Percentiles rank a stretch among this genome's conserved stretches.
Evolutionary conservation across 2,888 invertebrate species (phyloP).

Genomic region (Coremacera marginata): DNA sequence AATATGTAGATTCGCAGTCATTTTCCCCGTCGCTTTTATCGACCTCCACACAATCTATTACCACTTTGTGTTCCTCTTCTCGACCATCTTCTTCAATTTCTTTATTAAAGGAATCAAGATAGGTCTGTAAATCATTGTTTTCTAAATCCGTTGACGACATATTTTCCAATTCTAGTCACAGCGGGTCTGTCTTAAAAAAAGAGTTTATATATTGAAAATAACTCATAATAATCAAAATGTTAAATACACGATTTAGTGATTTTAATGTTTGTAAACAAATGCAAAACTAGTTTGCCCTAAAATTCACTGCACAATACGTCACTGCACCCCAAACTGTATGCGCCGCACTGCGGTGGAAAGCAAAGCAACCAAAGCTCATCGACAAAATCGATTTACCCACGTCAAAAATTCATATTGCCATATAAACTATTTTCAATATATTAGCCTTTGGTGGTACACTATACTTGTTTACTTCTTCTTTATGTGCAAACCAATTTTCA

Average conservation of each 20-base stretch:
- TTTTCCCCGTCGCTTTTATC: conserved; percentile 50
- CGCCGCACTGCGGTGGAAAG: conserved; percentile 56
- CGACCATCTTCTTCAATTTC: conserved; percentile 75
- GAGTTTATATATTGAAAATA: too few relatives aligned
- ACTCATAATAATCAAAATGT: too few relatives aligned
- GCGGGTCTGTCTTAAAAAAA: not conserved
- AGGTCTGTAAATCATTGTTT: conserved; percentile 76
- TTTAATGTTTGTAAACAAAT: not conserved
- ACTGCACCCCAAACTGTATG: conserved; percentile 36
- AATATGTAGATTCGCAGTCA: conserved; percentile 75
- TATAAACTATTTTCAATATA: not conserved
- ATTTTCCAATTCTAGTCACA: not conserved
- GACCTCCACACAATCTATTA: conserved; percentile 38
- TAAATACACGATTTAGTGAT: too few relatives aligned
- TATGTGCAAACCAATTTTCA: too few relatives aligned
- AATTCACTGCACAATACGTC: conserved; percentile 1
- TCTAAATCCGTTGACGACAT: conserved; percentile 33
- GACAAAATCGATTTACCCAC: not conserved
- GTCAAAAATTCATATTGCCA: not conserved
- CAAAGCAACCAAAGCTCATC: conserved; percentile 16
- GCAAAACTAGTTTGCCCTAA: not conserved
- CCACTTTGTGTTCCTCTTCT: conserved; percentile 14
- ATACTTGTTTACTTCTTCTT: too few relatives aligned
- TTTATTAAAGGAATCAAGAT: conserved; percentile 85
- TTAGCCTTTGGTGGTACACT: too few relatives aligned